Conservation (phyloP, 1,140 invertebrate genomes). For the Bombus vancouverensis region DNA sequence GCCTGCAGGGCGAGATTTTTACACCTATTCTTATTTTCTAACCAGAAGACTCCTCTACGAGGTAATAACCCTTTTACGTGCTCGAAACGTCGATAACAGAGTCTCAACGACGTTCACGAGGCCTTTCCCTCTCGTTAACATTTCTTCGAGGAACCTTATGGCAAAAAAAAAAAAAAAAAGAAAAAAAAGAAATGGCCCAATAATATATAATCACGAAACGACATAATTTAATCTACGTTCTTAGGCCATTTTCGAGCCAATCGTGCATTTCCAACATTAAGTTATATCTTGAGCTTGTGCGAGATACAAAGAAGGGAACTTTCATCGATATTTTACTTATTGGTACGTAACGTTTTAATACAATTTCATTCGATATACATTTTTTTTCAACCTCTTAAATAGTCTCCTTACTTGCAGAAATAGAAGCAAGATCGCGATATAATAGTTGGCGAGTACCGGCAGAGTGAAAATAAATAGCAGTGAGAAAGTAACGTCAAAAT, state of each 20-base stretch:
- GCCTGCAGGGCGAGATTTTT: neutral
- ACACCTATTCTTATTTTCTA: conserved; percentile 4
- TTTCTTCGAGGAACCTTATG: neutral
- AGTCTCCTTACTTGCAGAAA: too few relatives aligned
- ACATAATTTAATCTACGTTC: neutral
- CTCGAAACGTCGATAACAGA: conserved; percentile 17
- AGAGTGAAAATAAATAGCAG: too few relatives aligned
- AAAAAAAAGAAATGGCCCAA: neutral
- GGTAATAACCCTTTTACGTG: conserved; percentile 34
- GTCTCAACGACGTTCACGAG: neutral
- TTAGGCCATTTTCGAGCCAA: too few relatives aligned
- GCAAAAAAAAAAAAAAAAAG: neutral
- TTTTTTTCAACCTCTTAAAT: too few relatives aligned
- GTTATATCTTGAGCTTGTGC: too few relatives aligned
- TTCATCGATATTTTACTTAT: too few relatives aligned
- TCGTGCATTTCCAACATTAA: too few relatives aligned
- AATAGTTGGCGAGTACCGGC: neutral
- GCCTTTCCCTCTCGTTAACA: neutral
- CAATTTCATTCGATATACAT: too few relatives aligned
- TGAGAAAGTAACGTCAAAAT: too few relatives aligned
- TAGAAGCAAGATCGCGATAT: neutral
- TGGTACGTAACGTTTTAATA: too few relatives aligned
- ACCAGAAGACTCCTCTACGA: neutral
- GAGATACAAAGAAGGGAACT: too few relatives aligned
- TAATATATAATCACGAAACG: neutral